phyloP scores from a whole-genome alignment of 2,888 invertebrate species.

The Crioceris asparagi region DNA sequence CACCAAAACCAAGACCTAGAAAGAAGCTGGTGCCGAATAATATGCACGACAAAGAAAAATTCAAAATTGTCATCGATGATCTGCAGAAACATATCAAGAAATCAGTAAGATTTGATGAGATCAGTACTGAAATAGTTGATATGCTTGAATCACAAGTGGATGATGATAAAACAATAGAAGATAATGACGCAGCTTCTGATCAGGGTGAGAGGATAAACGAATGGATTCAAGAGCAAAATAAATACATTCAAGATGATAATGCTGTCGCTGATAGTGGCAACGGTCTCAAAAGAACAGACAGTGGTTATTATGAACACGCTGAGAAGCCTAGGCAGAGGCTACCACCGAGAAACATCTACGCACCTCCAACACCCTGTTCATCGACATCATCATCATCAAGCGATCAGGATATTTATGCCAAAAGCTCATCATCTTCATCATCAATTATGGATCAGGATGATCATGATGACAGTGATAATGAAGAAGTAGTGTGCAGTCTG shows the following conservation, averaged over 20 bases:
- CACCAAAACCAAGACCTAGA: conserved; percentile 30
- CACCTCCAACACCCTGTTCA: conserved; percentile 22
- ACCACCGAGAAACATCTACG: conserved; percentile 32
- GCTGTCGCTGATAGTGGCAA: conserved; percentile 8
- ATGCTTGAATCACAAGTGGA: not conserved
- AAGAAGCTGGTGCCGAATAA: conserved; percentile 24
- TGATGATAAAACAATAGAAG: not conserved
- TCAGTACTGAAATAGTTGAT: conserved; percentile 26
- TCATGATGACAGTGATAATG: conserved; percentile 16
- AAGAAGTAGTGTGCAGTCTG: conserved; percentile 24
- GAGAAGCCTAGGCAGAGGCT: conserved; percentile 34
- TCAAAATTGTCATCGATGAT: conserved; percentile 27
- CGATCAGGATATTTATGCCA: conserved; percentile 11
- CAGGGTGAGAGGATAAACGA: conserved; percentile 26
- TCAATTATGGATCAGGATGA: too few relatives aligned
- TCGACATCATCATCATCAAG: conserved; percentile 10
- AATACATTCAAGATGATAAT: conserved; percentile 23
- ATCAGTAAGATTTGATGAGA: conserved; percentile 34
- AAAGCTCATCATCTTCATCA: conserved; percentile 9
- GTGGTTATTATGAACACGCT: conserved; percentile 33
- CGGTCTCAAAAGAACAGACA: conserved; percentile 28
- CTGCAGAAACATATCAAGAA: conserved; percentile 32
- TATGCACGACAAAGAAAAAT: conserved; percentile 19
- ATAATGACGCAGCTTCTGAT: conserved; percentile 5
- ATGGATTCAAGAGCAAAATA: conserved; percentile 36